Evolutionary conservation across 2,888 invertebrate genomes (phyloP).

Genomic region (Drosophila phalerata): DNA sequence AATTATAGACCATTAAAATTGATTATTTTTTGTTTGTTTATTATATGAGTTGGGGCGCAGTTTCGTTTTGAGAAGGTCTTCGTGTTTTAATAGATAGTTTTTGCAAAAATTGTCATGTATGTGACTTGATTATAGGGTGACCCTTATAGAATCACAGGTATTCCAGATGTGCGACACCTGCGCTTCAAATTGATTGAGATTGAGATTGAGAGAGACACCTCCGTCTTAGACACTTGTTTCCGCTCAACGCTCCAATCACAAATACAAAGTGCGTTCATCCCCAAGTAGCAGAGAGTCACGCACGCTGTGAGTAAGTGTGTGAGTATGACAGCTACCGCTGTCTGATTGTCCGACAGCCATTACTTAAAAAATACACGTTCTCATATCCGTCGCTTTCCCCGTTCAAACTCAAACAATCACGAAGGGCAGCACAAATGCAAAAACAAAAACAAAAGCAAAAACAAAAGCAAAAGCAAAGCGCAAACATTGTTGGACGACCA

Average conservation of each 20-base stretch:
- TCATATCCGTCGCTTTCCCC: conserved; percentile 20
- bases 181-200: conserved; percentile 8
- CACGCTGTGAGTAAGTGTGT: conserved; percentile 8
- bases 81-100: conserved; percentile 32
- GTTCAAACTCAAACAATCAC: conserved; percentile 13
- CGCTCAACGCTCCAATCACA: conserved; percentile 16
- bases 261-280: conserved; percentile 12
- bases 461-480: conserved; percentile 45
- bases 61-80: conserved; percentile 5
- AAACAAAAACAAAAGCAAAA: conserved; percentile 10
- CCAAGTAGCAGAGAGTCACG: conserved; percentile 38
- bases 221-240: conserved; percentile 36
- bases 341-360: conserved; percentile 50
- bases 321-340: conserved; percentile 2
- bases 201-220: conserved; percentile 38
- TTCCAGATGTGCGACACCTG: conserved; percentile 38
- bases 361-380: conserved; percentile 48
- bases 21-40: conserved; percentile 62
- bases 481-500: conserved; percentile 56
- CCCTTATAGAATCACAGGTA: conserved; percentile 12
- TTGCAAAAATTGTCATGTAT: conserved; percentile 38
- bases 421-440: conserved; percentile 32
- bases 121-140: conserved; percentile 35
- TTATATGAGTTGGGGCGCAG: conserved; percentile 48
- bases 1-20: conserved; percentile 76